These are phyloP conservation scores for Holacanthus passer DNA, from an alignment of 2,113 vertebrate species.

Conservation along the genomic window DNA sequence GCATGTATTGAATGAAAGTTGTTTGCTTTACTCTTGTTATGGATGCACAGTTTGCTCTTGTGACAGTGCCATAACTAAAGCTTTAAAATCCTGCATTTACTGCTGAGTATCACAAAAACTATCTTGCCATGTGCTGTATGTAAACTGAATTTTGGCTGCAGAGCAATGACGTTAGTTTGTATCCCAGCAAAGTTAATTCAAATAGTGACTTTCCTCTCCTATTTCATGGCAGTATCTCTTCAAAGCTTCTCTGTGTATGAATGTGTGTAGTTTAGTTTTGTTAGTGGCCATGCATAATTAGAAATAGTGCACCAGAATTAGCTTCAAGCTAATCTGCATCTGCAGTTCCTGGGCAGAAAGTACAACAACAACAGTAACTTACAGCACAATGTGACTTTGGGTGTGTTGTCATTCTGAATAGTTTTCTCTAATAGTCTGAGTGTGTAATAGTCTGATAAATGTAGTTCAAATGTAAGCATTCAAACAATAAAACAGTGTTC, in stretches of 20 bases:
- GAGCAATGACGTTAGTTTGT: conserved; percentile 6
- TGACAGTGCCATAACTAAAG: conserved; percentile 11
- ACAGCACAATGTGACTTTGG: background rate
- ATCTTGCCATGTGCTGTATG: background rate
- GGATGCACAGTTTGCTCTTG: background rate
- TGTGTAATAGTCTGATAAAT: conserved; percentile 14
- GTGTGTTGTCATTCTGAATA: conserved; percentile 24
- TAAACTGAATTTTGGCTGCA: background rate
- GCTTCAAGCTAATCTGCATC: conserved; percentile 23
- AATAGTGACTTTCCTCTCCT: background rate
- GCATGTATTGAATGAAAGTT: conserved; percentile 30
- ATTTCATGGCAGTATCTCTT: background rate
- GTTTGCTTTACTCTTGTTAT: conserved; percentile 27
- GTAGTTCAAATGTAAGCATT: conserved; percentile 31
- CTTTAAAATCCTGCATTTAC: conserved; percentile 7
- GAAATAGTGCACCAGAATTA: conserved; percentile 30
- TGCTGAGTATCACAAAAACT: background rate
- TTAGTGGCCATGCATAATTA: conserved; percentile 10
- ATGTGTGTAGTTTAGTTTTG: conserved; percentile 12
- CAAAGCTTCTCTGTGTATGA: conserved; percentile 14
- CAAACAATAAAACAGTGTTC: conserved; percentile 61
- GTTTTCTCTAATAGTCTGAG: background rate
- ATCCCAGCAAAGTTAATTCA: conserved; percentile 12
- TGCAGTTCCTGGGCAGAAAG: background rate
- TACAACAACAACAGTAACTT: conserved; percentile 2